These are phyloP conservation scores for Pseudomugil tenellus DNA, from an alignment of 2,797 vertebrate genomes.

Conservation along the genomic window DNA sequence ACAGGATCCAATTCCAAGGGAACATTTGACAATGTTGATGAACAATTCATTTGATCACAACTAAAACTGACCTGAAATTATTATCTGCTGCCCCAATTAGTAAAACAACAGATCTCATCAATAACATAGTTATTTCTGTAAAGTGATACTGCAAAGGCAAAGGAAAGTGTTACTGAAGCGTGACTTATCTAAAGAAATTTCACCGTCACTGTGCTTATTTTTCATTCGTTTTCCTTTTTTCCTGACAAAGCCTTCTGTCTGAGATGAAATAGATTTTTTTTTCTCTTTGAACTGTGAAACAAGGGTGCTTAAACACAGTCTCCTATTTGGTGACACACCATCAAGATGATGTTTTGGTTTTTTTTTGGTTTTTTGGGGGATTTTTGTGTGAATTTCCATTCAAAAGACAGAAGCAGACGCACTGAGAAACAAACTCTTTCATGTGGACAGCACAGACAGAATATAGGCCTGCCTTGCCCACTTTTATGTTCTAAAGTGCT, in stretches of 20 bases:
- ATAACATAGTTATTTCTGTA: constrained; percentile 38
- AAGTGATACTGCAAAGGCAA: constrained; percentile 44
- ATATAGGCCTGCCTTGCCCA: constrained; percentile 29
- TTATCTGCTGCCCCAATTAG: constrained; percentile 21
- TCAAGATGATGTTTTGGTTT: constrained; percentile 19
- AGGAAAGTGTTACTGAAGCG: constrained; percentile 35
- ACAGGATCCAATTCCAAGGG: background rate
- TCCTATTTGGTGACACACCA: constrained; percentile 27
- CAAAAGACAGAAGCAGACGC: constrained; percentile 25
- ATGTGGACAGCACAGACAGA: constrained; percentile 31
- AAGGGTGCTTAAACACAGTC: constrained; percentile 44
- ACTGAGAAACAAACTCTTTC: constrained; percentile 25
- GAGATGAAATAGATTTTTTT: constrained; percentile 43
- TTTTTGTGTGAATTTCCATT: constrained; percentile 1
- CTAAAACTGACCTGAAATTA: constrained; percentile 6
- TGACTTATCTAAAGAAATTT: constrained; percentile 57
- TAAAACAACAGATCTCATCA: constrained; percentile 37
- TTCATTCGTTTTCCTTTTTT: constrained; percentile 34
- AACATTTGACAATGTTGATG: background rate
- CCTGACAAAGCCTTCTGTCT: constrained; percentile 51
- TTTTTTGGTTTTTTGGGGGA: constrained; percentile 8
- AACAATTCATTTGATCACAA: constrained; percentile 31
- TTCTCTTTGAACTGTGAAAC: constrained; percentile 52
- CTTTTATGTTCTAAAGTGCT: constrained; percentile 39
- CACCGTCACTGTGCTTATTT: constrained; percentile 32